phyloP scores from a whole-genome alignment of 2,888 invertebrate genomes.

The Mesodorylaimus sp. region DNA sequence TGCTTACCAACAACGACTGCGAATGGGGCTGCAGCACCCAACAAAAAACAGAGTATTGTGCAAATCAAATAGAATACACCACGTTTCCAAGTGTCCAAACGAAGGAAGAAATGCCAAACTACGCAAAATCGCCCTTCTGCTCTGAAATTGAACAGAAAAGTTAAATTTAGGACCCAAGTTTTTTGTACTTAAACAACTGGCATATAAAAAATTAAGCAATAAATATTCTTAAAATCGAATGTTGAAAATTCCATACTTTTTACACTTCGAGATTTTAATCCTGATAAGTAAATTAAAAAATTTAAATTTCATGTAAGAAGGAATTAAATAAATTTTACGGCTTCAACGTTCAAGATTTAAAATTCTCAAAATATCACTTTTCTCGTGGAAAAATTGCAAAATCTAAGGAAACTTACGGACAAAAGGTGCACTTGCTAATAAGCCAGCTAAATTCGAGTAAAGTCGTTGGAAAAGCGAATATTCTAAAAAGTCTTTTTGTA shows the following conservation, averaged over 20 bases:
- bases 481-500: no score
- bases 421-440: not conserved
- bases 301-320: not conserved
- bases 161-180: not conserved
- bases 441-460: not conserved
- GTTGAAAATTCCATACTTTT: no score
- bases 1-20: not conserved
- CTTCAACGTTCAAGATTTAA: no score
- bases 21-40: not conserved
- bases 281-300: not conserved
- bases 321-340: not conserved
- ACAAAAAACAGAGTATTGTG: not conserved
- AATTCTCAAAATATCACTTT: no score
- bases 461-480: not conserved
- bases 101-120: not conserved
- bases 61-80: not conserved
- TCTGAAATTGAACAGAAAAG: not conserved
- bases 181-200: not conserved
- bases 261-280: no score
- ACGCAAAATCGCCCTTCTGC: not conserved
- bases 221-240: no score
- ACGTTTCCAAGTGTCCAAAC: constrained; percentile 2
- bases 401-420: constrained; percentile 3
- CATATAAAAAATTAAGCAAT: no score
- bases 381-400: no score